A percentile compares a stretch with the other conserved stretches of the same genome.
These are phyloP conservation scores for Tiaroga cobitis DNA, from an alignment of 2,797 vertebrate genomes.

Conservation along the genomic window DNA sequence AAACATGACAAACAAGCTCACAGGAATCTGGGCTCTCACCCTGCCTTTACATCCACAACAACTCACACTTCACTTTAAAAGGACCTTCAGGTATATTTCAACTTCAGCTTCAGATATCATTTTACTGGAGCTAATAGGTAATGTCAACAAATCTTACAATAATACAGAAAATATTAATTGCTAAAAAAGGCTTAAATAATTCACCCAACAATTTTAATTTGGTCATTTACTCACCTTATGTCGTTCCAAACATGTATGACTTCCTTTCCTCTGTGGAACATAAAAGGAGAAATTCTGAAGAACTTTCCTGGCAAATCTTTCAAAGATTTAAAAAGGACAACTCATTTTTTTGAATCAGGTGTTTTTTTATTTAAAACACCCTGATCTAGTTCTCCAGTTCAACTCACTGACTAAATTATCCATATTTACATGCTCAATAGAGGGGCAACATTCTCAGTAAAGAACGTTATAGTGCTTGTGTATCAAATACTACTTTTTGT, in stretches of 20 bases:
- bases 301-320: no score
- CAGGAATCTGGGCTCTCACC: slow-evolving; percentile 1
- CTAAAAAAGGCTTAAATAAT: not conserved
- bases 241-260: not conserved
- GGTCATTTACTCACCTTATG: slow-evolving; percentile 1
- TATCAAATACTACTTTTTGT: no score
- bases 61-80: slow-evolving; percentile 19
- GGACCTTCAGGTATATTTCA: not conserved
- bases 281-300: not conserved
- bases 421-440: not conserved
- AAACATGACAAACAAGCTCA: slow-evolving; percentile 16
- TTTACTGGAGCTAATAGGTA: not conserved
- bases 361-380: not conserved
- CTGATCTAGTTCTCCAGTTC: not conserved
- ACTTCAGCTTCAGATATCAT: not conserved
- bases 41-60: not conserved
- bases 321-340: not conserved
- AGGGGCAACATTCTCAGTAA: not conserved
- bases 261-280: not conserved
- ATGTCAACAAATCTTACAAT: not conserved
- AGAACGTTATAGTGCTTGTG: not conserved
- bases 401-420: not conserved
- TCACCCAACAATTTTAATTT: not conserved
- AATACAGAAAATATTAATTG: not conserved
- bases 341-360: not conserved